These are phyloP conservation scores for Apeira syringaria DNA, from an alignment of 2,888 invertebrate genomes.

Conservation along the genomic window DNA sequence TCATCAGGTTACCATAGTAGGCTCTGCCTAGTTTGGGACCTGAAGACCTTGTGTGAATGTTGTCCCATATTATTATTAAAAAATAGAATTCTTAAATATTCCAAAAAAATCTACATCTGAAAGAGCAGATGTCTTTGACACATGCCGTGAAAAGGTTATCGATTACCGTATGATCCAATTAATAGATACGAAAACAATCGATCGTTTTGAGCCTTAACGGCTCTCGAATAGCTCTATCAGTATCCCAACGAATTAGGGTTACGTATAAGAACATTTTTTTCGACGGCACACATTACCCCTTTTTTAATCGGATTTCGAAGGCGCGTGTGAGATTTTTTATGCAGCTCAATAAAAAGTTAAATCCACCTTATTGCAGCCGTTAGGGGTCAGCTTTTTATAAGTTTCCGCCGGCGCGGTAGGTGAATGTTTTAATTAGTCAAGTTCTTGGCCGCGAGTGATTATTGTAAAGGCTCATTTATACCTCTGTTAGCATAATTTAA, in stretches of 20 bases:
- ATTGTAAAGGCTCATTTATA: slow-evolving; percentile 64
- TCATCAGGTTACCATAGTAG: too few relatives aligned
- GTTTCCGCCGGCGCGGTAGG: slow-evolving; percentile 65
- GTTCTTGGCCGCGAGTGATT: slow-evolving; percentile 47
- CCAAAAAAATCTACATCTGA: slow-evolving; percentile 21
- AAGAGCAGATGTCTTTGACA: slow-evolving; percentile 72
- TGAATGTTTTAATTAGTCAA: slow-evolving; percentile 77
- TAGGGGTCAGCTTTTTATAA: slow-evolving; percentile 67
- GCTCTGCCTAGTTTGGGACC: too few relatives aligned
- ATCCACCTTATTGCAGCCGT: slow-evolving; percentile 79
- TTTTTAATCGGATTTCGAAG: slow-evolving; percentile 78
- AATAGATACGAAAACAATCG: slow-evolving; percentile 80
- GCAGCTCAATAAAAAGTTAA: slow-evolving; percentile 62
- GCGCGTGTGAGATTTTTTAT: slow-evolving; percentile 77
- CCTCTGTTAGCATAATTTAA: slow-evolving; percentile 68
- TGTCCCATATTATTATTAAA: too few relatives aligned
- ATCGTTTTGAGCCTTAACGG: slow-evolving; percentile 61
- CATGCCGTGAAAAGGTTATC: slow-evolving; percentile 73
- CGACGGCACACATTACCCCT: slow-evolving; percentile 72
- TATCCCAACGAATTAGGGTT: slow-evolving; percentile 73
- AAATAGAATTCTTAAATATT: too few relatives aligned
- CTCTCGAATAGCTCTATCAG: slow-evolving; percentile 79
- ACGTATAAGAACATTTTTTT: slow-evolving; percentile 60
- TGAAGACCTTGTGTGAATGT: too few relatives aligned
- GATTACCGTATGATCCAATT: slow-evolving; percentile 82